Evolutionary conservation across 2,888 invertebrate species (phyloP), one percentile per base, ranked within the genome.

Genomic region (Drosophila birchii): DNA sequence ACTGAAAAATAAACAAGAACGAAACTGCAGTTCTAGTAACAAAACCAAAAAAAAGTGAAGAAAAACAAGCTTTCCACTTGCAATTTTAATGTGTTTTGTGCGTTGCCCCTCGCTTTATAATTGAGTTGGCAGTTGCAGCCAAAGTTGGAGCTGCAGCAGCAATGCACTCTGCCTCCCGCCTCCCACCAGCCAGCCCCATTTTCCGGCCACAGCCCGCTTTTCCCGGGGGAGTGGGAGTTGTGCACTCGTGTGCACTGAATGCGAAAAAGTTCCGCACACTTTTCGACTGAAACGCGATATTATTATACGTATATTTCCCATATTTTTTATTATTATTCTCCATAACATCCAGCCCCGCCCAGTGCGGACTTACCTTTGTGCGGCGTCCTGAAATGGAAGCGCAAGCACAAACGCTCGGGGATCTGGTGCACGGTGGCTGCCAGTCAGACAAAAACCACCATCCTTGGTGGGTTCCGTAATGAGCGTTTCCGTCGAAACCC

Each of bases 21-120:
- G 23, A 66, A 73, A 71, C 47, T 56, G 54, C 41, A 58, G 38
- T 23, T n/a, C 29, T 29, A 47, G 47, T 12, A 47, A 41, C 44
- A 54, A 23, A 53, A 53, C 51, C 51, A 26, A 67, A 34, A 23
- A 39, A 32, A n/a, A 51, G 23, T 60, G n/a, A 53, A 56, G 36
- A 53, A 66, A 76, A 64, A 67, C 66, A 84, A 67, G 76, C 71
- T 86, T 74, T 81, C 67, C 74, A 84, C 86, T 85, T 81, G 81
- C 78, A 80, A 59, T 79, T 86, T 87, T 84, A 86, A 86, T 89
- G 86, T 80, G 85, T 89, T 86, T 78, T 85, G 87, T 89, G 89
- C 85, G 88, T 89, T 86, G 75, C 78, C 75, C 75, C 73, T 72
- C 75, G 71, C 72, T 85, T 88, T 89, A 85, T 89, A 86, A 86